These are phyloP conservation scores for Alcedo quadribrachys DNA, from an alignment of 2,797 vertebrate genomes.

Conservation along the genomic window DNA sequence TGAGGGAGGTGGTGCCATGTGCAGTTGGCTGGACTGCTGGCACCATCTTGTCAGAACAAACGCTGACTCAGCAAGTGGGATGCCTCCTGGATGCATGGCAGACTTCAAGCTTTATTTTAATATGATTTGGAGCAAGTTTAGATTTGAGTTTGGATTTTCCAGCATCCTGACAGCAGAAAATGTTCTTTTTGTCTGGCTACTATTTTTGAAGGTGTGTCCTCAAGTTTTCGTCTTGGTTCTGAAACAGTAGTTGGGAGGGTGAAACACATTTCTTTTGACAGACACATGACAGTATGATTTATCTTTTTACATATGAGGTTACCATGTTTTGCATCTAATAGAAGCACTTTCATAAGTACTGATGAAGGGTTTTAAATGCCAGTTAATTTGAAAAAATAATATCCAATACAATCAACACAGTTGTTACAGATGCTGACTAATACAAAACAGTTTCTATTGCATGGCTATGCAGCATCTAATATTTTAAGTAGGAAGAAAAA, in stretches of 20 bases:
- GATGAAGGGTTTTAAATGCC: background rate
- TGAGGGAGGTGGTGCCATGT: background rate
- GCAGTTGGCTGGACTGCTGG: too few species aligned
- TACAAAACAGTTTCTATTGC: background rate
- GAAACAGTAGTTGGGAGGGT: background rate
- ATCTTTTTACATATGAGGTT: background rate
- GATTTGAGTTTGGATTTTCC: background rate
- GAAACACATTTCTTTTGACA: background rate
- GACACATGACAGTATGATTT: background rate
- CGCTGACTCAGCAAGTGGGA: background rate
- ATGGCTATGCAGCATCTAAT: background rate
- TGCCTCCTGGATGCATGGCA: background rate
- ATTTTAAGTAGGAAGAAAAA: background rate
- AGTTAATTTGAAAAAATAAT: background rate
- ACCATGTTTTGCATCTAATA: background rate
- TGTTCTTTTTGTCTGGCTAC: background rate
- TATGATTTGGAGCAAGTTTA: background rate
- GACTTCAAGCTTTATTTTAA: background rate
- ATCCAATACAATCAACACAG: background rate
- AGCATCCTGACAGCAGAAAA: background rate
- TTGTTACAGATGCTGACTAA: background rate
- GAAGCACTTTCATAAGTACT: background rate
- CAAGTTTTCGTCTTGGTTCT: background rate
- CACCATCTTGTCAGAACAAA: background rate
- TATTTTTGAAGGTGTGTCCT: background rate